Conservation (phyloP, 1,140 invertebrate genomes). For the Zaprionus davidi region DNA sequence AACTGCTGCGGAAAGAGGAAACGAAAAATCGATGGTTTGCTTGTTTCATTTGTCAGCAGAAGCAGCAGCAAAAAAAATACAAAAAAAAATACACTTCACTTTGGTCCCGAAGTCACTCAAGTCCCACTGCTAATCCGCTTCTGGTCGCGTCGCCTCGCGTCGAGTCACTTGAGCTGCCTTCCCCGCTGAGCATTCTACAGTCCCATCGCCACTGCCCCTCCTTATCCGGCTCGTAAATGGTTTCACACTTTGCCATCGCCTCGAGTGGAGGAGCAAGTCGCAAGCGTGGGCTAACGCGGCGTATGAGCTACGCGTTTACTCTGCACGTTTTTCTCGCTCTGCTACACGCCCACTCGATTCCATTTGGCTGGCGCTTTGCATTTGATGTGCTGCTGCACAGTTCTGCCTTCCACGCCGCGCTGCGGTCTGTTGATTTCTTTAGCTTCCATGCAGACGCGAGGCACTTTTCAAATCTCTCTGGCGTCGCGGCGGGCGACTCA, state of each 20-base stretch:
- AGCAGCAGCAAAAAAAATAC: not conserved
- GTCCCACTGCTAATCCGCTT: slow-evolving; percentile 72
- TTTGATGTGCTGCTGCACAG: slow-evolving; percentile 49
- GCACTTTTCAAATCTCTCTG: slow-evolving; percentile 17
- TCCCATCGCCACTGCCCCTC: not conserved
- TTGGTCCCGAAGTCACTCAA: slow-evolving; percentile 68
- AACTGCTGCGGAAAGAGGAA: slow-evolving; percentile 5
- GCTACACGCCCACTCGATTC: slow-evolving; percentile 52
- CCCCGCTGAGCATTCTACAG: not conserved
- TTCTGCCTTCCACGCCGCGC: not conserved
- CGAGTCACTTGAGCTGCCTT: slow-evolving; percentile 61
- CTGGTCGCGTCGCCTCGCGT: slow-evolving; percentile 42
- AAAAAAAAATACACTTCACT: slow-evolving; percentile 14
- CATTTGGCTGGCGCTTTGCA: slow-evolving; percentile 69
- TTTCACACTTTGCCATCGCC: slow-evolving; percentile 63
- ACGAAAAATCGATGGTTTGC: slow-evolving; percentile 68
- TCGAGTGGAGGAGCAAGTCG: slow-evolving; percentile 40
- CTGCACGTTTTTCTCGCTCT: slow-evolving; percentile 24
- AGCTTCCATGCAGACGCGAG: slow-evolving; percentile 7
- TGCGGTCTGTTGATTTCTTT: slow-evolving; percentile 60
- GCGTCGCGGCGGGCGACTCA: slow-evolving; percentile 1
- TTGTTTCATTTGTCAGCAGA: slow-evolving; percentile 52
- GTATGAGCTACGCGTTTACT: slow-evolving; percentile 51
- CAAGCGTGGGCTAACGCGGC: slow-evolving; percentile 40
- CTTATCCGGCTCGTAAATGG: slow-evolving; percentile 52